Evolutionary conservation across 2,113 vertebrate genomes (phyloP).

Genomic region (Anguilla japonica): DNA sequence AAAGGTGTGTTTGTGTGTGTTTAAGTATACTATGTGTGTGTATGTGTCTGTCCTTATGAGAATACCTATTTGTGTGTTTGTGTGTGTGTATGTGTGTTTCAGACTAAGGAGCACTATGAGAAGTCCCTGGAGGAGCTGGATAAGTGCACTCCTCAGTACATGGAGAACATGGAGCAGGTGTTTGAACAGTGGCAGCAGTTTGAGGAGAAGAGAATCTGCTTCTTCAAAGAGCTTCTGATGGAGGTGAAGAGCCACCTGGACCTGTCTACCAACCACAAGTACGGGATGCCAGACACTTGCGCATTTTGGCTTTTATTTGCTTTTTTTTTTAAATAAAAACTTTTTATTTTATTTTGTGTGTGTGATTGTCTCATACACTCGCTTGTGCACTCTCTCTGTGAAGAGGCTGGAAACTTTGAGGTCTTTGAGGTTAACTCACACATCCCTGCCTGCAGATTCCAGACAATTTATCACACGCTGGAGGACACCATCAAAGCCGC

Average conservation of each 20-base stretch:
- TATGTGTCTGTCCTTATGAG: background rate
- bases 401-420: too few species aligned
- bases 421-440: background rate
- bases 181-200: constrained; percentile 97
- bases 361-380: too few species aligned
- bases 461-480: constrained; percentile 83
- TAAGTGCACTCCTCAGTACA: constrained; percentile 88
- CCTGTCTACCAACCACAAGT: constrained; percentile 84
- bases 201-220: constrained; percentile 87
- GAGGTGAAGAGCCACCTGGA: constrained; percentile 92
- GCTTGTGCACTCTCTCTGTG: too few species aligned
- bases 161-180: constrained; percentile 98
- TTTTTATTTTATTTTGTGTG: too few species aligned
- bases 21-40: background rate
- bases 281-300: constrained; percentile 35
- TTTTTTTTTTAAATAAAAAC: too few species aligned
- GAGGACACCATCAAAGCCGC: constrained; percentile 85
- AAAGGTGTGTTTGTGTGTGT: constrained; percentile 71
- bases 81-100: background rate
- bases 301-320: background rate
- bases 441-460: constrained; percentile 73
- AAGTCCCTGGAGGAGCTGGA: constrained; percentile 89
- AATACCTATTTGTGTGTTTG: background rate
- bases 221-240: constrained; percentile 87
- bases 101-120: constrained; percentile 92